Base-by-base conservation (phyloP, 1,140 invertebrate genomes). In the Melitaea cinxia region DNA sequence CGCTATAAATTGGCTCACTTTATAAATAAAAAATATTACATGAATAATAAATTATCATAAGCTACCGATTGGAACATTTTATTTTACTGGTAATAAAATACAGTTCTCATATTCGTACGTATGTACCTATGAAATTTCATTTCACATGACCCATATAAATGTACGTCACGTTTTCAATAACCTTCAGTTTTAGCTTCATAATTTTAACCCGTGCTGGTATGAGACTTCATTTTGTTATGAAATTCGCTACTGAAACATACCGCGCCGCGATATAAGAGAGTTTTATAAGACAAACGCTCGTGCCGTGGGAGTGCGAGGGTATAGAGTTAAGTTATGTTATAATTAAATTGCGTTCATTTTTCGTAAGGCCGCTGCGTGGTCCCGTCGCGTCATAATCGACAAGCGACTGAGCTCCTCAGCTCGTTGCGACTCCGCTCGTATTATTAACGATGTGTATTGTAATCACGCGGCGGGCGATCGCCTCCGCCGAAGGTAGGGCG, bases 141-240 rank as follows among this genome's bases (percentile, higher is more conserved):
- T 81, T 74, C 74, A 78, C 72, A 79, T 76, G 78, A 77, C 77
- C 84, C 76, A 88, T 88, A 85, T 89, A 86, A 89, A 88, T 89
- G 88, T 88, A 87, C 84, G 86, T 87, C 88, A 91, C 88, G 88
- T 91, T 88, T 91, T 89, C 86, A 91, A 91, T 91, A 91, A 89
- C 86, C 80, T 85, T 83, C 86, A 88, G 88, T 88, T 91, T 89
- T 88, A 88, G 87, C 88, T 89, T 91, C 88, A 91, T 88, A 91
- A 91, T 89, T 90, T 91, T 81, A 88, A 84, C 83, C 79, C 82
- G 66, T 71, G 73, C 83, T 81, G 77, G 85, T 90, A 88, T 89
- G 83, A 88, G 78, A 84, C 77, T 89, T 86, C 82, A 88, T 90
- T 89, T 87, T 89, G 84, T 87, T 86, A 85, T 78, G 78, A 88